Evolutionary conservation across 2,888 invertebrate genomes (phyloP).

Genomic region (Ophraella communa): DNA sequence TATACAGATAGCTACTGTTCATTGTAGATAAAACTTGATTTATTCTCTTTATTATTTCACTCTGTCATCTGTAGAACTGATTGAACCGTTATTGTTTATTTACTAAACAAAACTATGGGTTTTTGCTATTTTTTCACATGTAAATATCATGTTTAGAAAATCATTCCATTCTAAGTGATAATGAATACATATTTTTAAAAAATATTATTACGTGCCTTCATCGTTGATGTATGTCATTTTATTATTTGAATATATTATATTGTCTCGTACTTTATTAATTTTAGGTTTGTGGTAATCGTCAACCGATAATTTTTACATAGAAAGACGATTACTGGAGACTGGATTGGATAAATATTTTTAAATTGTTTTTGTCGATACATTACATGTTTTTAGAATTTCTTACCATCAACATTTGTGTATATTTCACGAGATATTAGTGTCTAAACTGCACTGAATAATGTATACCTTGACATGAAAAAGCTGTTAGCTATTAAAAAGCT

Average conservation of each 20-base stretch:
- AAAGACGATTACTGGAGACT: not conserved
- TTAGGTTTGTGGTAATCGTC: not conserved
- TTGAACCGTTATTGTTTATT: too few species aligned
- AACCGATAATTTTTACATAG: not conserved
- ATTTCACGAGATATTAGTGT: too few species aligned
- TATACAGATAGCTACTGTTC: not conserved
- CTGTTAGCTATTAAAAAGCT: too few species aligned
- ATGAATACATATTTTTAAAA: conserved; percentile 32
- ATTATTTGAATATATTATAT: conserved; percentile 5
- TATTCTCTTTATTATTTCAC: not conserved
- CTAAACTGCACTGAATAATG: too few species aligned
- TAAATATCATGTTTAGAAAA: conserved; percentile 29
- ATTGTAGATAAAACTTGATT: too few species aligned
- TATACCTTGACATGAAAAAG: too few species aligned
- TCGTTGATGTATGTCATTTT: conserved; percentile 30
- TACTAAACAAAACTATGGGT: not conserved
- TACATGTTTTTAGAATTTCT: too few species aligned
- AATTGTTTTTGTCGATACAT: not conserved
- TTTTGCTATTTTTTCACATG: conserved; percentile 10
- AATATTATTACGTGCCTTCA: conserved; percentile 46
- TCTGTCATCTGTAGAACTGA: too few species aligned
- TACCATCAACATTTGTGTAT: too few species aligned
- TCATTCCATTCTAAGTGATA: conserved; percentile 45
- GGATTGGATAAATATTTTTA: not conserved
- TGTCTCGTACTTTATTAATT: not conserved